These are phyloP conservation scores for Pelagia noctiluca DNA, from an alignment of 30 jellyfish, hydroid and myxozoan species.

Conservation along the genomic window DNA sequence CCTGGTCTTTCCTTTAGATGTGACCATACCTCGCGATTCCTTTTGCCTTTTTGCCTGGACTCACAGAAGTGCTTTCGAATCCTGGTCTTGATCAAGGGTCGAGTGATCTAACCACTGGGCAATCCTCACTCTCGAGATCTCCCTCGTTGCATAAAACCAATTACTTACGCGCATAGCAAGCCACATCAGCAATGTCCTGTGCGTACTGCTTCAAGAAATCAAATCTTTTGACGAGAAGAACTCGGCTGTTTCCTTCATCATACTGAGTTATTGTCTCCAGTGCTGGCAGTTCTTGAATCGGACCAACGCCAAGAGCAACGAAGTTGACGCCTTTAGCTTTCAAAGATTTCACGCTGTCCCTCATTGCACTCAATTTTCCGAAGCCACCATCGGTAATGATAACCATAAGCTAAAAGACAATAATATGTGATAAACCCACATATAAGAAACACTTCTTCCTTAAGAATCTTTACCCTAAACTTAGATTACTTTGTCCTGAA, in stretches of 20 bases:
- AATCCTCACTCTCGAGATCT: background rate
- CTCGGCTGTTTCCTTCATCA: slow-evolving; percentile 64
- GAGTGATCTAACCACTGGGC: background rate
- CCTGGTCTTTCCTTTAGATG: no score
- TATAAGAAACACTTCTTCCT: background rate
- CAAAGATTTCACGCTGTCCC: slow-evolving; percentile 58
- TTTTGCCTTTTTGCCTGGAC: no score
- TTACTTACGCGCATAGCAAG: slow-evolving; percentile 86
- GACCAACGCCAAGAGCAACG: slow-evolving; percentile 90
- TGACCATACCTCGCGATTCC: no score
- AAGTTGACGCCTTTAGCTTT: slow-evolving; percentile 75
- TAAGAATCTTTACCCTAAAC: no score
- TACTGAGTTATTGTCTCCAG: slow-evolving; percentile 71
- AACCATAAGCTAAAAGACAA: slow-evolving; percentile 55
- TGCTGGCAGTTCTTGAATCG: slow-evolving; percentile 40
- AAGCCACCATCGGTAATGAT: slow-evolving; percentile 78
- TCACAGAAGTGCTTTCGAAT: no score
- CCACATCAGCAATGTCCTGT: slow-evolving; percentile 83
- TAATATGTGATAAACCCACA: background rate
- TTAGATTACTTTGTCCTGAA: no score
- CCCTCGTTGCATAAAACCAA: background rate
- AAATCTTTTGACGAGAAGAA: slow-evolving; percentile 73
- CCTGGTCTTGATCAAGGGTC: background rate
- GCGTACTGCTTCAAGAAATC: slow-evolving; percentile 73
- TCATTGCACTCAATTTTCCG: slow-evolving; percentile 69